These are phyloP conservation scores for Campylomormyrus tamandua DNA, from an alignment of 2,113 vertebrate genomes.

Conservation along the genomic window DNA sequence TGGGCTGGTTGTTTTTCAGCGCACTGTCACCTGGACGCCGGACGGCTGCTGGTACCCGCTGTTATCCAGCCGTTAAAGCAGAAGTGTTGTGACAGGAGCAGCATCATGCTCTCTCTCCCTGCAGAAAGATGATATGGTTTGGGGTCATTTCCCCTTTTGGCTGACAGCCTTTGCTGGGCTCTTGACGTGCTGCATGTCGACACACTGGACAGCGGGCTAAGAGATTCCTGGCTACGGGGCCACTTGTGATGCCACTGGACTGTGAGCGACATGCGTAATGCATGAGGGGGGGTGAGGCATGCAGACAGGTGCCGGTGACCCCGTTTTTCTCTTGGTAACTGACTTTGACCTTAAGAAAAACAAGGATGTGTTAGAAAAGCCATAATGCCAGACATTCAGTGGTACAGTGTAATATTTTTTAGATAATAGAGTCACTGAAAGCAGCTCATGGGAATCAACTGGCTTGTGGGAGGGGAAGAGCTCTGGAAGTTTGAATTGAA, in stretches of 20 bases:
- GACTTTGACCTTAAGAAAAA: neutral
- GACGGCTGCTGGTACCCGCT: neutral
- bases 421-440: conserved; percentile 41
- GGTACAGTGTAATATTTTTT: neutral
- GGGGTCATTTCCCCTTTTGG: neutral
- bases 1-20: neutral
- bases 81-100: neutral
- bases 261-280: neutral
- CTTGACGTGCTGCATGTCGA: neutral
- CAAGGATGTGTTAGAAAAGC: neutral
- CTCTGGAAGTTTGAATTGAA: conserved; percentile 62
- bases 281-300: conserved; percentile 12
- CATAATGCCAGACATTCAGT: neutral
- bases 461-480: conserved; percentile 65
- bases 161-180: neutral
- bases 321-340: neutral
- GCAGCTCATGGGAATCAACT: conserved; percentile 67
- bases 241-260: neutral
- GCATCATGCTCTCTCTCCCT: neutral
- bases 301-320: conserved; percentile 9
- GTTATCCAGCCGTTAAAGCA: neutral
- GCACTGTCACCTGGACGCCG: neutral
- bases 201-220: neutral
- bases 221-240: neutral
- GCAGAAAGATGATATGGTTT: neutral